phyloP scores from a whole-genome alignment of 2,797 vertebrate species.

The Thalassophryne amazonica region DNA sequence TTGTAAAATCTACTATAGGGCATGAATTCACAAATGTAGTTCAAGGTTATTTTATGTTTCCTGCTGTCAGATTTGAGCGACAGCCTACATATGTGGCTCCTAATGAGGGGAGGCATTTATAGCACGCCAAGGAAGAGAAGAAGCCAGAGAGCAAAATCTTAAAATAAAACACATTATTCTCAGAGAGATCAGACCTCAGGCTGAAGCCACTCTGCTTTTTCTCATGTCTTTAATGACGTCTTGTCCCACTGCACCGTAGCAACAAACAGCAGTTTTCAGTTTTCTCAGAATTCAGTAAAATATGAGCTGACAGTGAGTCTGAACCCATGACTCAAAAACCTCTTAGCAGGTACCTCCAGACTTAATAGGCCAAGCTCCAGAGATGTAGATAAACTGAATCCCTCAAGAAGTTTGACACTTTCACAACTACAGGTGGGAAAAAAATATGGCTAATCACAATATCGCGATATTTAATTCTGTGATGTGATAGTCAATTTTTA shows the following conservation, averaged over 20 bases:
- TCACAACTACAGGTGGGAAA: no score
- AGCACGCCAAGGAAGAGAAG: slow-evolving; percentile 63
- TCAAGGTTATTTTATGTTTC: slow-evolving; percentile 76
- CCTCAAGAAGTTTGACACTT: no score
- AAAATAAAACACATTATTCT: slow-evolving; percentile 77
- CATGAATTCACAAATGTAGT: slow-evolving; percentile 62
- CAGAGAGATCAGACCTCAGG: slow-evolving; percentile 52
- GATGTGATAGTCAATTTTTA: no score
- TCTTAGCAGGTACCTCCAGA: no score
- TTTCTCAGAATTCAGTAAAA: slow-evolving; percentile 15
- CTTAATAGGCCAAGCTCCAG: no score
- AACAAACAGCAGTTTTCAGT: neutral
- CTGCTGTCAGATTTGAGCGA: slow-evolving; percentile 65
- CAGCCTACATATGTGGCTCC: slow-evolving; percentile 71
- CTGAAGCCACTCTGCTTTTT: slow-evolving; percentile 29
- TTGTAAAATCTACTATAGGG: slow-evolving; percentile 8
- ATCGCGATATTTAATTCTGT: no score
- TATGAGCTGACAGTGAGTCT: slow-evolving; percentile 13
- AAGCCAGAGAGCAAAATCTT: slow-evolving; percentile 68
- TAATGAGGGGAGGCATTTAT: slow-evolving; percentile 76
- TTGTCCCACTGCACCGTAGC: neutral
- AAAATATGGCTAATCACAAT: no score
- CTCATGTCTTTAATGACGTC: slow-evolving; percentile 12
- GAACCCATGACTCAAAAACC: no score
- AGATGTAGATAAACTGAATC: no score